Conservation (phyloP, 2,888 invertebrate species). For the Pteria penguin region DNA sequence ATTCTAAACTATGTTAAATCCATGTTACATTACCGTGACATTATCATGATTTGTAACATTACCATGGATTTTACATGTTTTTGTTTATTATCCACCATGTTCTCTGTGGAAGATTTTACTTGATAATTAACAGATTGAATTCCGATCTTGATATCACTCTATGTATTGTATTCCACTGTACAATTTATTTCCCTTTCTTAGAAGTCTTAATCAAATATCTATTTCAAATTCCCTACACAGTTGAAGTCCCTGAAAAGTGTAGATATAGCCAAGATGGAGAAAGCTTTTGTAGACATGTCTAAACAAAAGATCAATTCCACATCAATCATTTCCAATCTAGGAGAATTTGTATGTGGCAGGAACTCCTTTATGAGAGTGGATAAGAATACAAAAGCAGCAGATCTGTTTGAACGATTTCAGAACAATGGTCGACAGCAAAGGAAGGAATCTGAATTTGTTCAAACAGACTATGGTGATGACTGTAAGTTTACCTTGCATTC, state of each 20-base stretch:
- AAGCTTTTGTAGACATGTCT: slow-evolving; percentile 14
- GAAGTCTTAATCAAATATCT: no score
- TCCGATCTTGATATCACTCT: no score
- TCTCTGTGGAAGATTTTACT: no score
- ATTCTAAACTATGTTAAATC: no score
- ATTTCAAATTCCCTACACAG: slow-evolving; percentile 14
- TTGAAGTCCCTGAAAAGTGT: slow-evolving; percentile 24
- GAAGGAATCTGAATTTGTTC: neutral
- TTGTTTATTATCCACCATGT: no score
- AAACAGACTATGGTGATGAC: slow-evolving; percentile 20
- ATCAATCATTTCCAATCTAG: slow-evolving; percentile 13
- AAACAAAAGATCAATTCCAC: slow-evolving; percentile 18
- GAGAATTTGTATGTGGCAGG: slow-evolving; percentile 33
- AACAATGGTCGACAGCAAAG: slow-evolving; percentile 4
- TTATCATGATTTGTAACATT: no score
- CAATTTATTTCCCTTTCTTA: no score
- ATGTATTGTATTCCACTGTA: no score
- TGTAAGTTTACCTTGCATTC: no score
- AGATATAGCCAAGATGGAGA: slow-evolving; percentile 19
- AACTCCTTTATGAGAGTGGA: slow-evolving; percentile 32
- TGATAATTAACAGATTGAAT: no score
- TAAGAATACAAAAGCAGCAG: slow-evolving; percentile 6
- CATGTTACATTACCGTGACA: no score
- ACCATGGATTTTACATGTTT: no score
- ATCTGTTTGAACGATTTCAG: slow-evolving; percentile 19